Evolutionary conservation across 2,113 vertebrate species (phyloP).

Genomic region (Apus apus): DNA sequence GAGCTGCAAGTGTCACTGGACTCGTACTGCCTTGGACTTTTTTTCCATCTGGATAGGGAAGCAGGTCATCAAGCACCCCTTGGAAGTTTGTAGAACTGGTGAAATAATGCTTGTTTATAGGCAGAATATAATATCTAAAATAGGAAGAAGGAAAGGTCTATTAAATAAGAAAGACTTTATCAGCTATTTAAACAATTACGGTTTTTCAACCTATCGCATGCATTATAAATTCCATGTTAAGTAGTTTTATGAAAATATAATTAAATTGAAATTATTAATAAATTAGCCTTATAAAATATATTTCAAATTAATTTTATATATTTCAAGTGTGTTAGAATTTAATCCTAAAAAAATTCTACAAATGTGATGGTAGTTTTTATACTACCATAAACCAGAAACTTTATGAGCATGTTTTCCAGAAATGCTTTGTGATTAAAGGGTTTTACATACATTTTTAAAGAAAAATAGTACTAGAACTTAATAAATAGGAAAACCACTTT

Average conservation of each 20-base stretch:
- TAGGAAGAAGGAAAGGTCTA: neutral
- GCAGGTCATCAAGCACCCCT: neutral
- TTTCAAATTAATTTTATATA: neutral
- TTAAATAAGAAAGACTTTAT: neutral
- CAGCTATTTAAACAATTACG: neutral
- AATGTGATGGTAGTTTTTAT: neutral
- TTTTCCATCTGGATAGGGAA: neutral
- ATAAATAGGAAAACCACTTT: neutral
- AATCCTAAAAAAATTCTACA: neutral
- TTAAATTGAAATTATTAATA: neutral
- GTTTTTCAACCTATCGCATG: neutral
- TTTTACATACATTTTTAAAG: neutral
- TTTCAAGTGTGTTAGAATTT: neutral
- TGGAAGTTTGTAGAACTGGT: neutral
- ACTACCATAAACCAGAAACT: neutral
- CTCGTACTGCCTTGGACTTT: neutral
- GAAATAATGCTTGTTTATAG: neutral
- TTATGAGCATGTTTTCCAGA: neutral
- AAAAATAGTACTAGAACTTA: neutral
- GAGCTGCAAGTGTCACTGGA: neutral
- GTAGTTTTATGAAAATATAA: neutral
- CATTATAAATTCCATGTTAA: neutral
- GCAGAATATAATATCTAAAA: neutral
- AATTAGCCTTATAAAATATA: neutral
- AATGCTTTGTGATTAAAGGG: neutral